Base-by-base conservation (phyloP, 2,113 vertebrate genomes). In the Nipponia nippon region DNA sequence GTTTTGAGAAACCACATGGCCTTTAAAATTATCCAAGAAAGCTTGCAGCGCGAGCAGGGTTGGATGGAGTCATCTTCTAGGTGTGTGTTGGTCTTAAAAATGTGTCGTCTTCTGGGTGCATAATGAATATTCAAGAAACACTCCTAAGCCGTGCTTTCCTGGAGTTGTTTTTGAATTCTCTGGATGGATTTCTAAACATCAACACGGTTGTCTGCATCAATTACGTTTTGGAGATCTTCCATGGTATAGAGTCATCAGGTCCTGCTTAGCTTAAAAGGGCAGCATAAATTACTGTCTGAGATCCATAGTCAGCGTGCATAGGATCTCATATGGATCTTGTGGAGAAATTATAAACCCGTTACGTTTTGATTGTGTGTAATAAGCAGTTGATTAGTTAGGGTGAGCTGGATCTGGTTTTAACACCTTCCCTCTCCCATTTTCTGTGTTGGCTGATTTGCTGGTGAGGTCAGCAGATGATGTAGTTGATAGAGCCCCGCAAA, bases 141-240 rank as follows among this genome's bases (percentile, higher is more conserved):
- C 29, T 53, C 16, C 19, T 6, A 44, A 84, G 65, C 80, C 40
- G 1, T 0, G 1, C 78, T 84, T 84, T 65, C 40, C 65, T 92
- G 77, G 80, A 79, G 80, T 86, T 87, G 89, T 76, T 95, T 94
- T 78, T 84, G 59, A 61, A 29, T 77, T 90, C 83, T 75, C 55
- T 84, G 96, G 80, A 44, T 78, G 52, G 62, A 53, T 95, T 94
- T 94, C 85, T 92, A 47, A 83, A 53, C 83, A 67, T 62, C 94
- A 71, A 3, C 87, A 72, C 3, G 44, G 66, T 62, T 92, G 87
- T 81, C 91, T 93, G 85, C 86, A 82, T 87, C 92, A 47, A 25
- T 95, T 94, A 78, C 1, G 0, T 50, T 88, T 90, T 93, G 95
- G 94, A 95, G 52, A 27, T 70, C 11, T 94, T 96, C 93, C 93